Evolutionary conservation across 2,797 vertebrate genomes (phyloP).

Genomic region (Coccyzus lansbergi): DNA sequence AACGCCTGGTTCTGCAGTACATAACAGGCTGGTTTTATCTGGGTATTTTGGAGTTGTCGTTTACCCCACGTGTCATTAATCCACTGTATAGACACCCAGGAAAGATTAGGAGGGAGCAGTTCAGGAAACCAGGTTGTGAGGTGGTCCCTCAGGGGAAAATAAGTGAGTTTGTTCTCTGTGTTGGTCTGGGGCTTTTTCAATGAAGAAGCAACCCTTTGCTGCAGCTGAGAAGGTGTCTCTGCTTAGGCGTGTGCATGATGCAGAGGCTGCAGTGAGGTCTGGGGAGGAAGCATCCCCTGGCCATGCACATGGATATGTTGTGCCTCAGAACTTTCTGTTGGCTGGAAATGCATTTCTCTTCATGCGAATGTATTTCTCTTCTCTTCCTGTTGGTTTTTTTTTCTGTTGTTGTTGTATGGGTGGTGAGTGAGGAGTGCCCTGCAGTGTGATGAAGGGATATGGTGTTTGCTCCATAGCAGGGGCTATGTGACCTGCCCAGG

Average conservation of each 20-base stretch:
- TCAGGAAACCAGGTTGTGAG: neutral
- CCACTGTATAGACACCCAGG: neutral
- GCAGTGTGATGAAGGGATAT: rapidly evolving
- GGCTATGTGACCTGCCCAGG: neutral
- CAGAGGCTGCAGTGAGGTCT: neutral
- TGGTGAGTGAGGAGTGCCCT: no score
- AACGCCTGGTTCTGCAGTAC: neutral
- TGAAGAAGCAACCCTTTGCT: neutral
- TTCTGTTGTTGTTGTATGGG: no score
- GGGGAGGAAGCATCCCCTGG: neutral
- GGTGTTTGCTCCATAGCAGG: neutral
- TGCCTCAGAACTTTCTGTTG: neutral
- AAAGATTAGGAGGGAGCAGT: neutral
- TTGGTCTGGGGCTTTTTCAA: neutral
- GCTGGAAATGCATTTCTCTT: neutral
- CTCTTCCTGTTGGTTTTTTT: no score
- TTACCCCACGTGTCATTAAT: neutral
- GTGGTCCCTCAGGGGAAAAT: neutral
- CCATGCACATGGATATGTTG: rapidly evolving
- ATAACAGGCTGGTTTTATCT: neutral
- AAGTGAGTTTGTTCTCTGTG: neutral
- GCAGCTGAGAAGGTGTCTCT: neutral
- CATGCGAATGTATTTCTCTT: no score
- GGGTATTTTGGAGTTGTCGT: neutral
- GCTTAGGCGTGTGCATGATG: rapidly evolving